Evolutionary conservation across 1,140 invertebrate species (phyloP), one percentile per base, ranked within the genome.

Genomic region (Pogonus chalceus): DNA sequence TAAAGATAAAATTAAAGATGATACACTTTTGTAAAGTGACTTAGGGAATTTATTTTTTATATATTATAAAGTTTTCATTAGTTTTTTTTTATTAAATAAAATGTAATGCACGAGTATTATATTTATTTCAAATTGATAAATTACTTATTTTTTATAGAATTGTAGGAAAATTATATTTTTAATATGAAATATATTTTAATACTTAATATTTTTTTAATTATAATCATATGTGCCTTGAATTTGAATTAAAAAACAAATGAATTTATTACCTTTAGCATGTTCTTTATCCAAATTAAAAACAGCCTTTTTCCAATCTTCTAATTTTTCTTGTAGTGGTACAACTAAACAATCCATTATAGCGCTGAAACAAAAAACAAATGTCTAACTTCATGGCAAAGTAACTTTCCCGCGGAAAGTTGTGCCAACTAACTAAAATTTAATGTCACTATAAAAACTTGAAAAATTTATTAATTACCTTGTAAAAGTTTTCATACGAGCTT

Each of bases 401-500:
- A n/a, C n/a, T n/a, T n/a, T n/a, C n/a, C n/a, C n/a, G n/a, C n/a
- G n/a, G n/a, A n/a, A n/a, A n/a, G n/a, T n/a, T n/a, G n/a, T n/a
- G n/a, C n/a, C n/a, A n/a, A n/a, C n/a, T n/a, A n/a, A n/a, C n/a
- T n/a, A n/a, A n/a, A n/a, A n/a, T n/a, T n/a, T n/a, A n/a, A n/a
- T n/a, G n/a, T n/a, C n/a, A n/a, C n/a, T n/a, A n/a, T n/a, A n/a
- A n/a, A n/a, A n/a, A n/a, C 3, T 18, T 20, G 35, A 43, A 49
- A 48, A 24, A 55, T 35, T 20, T 52, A 50, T 35, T 51, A 60
- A 53, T 72, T 76, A 92, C 89, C 85, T 87, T 55, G 91, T 93
- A 66, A 96, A 92, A 22, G 88, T 87, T 73, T 94, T 96, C 72
- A 96, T 82, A 65, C 90, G 84, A 21, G 86, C 84, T 75, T 96